A percentile compares a stretch with the other conserved stretches of the same genome.
Conservation (phyloP, 2,797 vertebrate genomes). For the Morelia viridis region DNA sequence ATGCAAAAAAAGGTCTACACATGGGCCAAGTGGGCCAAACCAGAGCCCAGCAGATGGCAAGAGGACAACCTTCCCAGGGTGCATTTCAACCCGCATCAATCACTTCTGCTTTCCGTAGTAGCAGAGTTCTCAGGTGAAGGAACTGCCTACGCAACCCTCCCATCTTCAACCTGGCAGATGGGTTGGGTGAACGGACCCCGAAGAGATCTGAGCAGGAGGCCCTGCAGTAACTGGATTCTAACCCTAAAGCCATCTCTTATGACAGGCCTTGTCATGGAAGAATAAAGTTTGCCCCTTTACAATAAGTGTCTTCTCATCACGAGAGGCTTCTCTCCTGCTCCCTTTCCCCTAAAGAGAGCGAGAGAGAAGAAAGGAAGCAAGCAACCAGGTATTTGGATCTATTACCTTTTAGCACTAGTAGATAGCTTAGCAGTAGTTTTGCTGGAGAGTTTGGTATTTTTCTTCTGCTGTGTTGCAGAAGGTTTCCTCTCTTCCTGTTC, state of each 20-base stretch:
- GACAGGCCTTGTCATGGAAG: not conserved
- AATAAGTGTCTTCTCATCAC: not conserved
- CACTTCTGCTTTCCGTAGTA: not conserved
- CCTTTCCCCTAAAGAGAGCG: not conserved
- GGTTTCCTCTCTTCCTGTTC: conserved; percentile 88
- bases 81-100: not conserved
- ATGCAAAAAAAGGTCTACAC: not conserved
- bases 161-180: not conserved
- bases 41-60: not conserved
- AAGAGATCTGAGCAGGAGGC: not conserved
- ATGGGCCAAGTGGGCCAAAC: not conserved
- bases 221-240: too few relatives aligned
- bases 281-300: not conserved
- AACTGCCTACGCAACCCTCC: not conserved
- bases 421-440: conserved; percentile 91
- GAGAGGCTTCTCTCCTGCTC: accelerated
- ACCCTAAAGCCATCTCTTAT: not conserved
- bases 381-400: not conserved
- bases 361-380: not conserved
- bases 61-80: too few relatives aligned
- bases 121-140: not conserved
- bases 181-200: not conserved
- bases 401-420: conserved; percentile 90
- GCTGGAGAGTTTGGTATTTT: conserved; percentile 88
- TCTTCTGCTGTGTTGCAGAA: conserved; percentile 86